Percentiles rank a stretch among this genome's conserved stretches.
Conservation (phyloP, 2,888 invertebrate genomes). For the Glyphotaelius pellucidus region DNA sequence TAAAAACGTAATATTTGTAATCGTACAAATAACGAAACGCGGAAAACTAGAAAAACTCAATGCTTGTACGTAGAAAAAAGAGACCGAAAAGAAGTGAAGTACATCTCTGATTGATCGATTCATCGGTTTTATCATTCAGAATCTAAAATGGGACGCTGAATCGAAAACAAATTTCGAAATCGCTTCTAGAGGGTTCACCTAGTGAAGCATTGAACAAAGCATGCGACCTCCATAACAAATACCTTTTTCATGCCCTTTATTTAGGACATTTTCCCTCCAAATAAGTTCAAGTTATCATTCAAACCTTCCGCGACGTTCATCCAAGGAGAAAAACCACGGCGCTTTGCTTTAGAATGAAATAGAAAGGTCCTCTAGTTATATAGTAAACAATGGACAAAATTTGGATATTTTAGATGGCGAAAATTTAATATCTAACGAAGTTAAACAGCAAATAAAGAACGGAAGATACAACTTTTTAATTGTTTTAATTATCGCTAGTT, state of each 20-base stretch:
- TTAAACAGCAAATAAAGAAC: too few species aligned
- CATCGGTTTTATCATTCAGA: neutral
- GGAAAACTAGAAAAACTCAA: neutral
- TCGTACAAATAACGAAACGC: too few species aligned
- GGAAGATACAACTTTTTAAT: too few species aligned
- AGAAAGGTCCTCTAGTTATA: neutral
- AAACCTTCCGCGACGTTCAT: neutral
- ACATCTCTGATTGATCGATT: neutral
- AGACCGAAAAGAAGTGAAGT: neutral
- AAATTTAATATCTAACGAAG: too few species aligned
- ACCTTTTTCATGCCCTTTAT: neutral
- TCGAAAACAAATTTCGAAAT: too few species aligned
- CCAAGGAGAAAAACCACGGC: neutral
- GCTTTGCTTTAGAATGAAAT: neutral
- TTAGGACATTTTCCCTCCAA: neutral
- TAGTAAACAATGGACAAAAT: too few species aligned
- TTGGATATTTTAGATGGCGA: too few species aligned
- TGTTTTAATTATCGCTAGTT: too few species aligned
- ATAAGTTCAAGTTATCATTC: neutral
- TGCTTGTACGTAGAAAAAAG: neutral
- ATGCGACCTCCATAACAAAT: neutral
- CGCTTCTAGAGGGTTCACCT: neutral
- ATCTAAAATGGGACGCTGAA: neutral
- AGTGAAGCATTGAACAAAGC: neutral
- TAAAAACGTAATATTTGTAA: too few species aligned